These are phyloP conservation scores for Drosophila varians DNA, from an alignment of 1,140 invertebrate species.

Conservation along the genomic window DNA sequence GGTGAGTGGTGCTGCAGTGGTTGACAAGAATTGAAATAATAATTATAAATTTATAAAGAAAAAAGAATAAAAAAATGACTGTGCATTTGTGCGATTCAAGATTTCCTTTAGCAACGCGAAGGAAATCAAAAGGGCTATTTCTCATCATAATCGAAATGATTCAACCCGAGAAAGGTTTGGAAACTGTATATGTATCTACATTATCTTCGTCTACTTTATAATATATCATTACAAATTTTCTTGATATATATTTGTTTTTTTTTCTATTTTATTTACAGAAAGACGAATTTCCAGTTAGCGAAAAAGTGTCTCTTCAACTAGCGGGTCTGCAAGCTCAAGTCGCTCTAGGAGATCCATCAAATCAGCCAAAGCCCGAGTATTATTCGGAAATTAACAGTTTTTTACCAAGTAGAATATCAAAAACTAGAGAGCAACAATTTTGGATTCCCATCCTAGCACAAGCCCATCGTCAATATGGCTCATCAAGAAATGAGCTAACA, in stretches of 20 bases:
- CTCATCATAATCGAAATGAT: too few species aligned
- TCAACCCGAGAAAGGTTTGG: too few species aligned
- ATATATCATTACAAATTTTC: too few species aligned
- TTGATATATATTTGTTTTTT: too few species aligned
- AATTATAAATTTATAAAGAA: too few species aligned
- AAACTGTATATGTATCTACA: neutral
- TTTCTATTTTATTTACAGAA: conserved; percentile 85
- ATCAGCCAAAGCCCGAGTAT: conserved; percentile 86
- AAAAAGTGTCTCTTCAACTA: conserved; percentile 96
- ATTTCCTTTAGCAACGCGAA: too few species aligned
- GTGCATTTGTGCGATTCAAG: too few species aligned
- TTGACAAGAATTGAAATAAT: too few species aligned
- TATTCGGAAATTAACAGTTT: conserved; percentile 92
- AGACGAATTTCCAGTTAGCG: conserved; percentile 97
- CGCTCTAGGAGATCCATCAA: conserved; percentile 92
- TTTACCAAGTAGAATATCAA: conserved; percentile 90
- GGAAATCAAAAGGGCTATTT: too few species aligned
- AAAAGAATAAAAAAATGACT: too few species aligned
- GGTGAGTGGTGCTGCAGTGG: too few species aligned
- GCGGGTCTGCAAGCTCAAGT: conserved; percentile 97
- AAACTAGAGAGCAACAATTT: conserved; percentile 89
- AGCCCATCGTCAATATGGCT: conserved; percentile 95
- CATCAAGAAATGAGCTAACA: conserved; percentile 94
- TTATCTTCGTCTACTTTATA: too few species aligned
- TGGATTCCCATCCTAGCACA: conserved; percentile 94